Conservation (phyloP, 2,888 invertebrate genomes). For the Xylophagus ater region DNA sequence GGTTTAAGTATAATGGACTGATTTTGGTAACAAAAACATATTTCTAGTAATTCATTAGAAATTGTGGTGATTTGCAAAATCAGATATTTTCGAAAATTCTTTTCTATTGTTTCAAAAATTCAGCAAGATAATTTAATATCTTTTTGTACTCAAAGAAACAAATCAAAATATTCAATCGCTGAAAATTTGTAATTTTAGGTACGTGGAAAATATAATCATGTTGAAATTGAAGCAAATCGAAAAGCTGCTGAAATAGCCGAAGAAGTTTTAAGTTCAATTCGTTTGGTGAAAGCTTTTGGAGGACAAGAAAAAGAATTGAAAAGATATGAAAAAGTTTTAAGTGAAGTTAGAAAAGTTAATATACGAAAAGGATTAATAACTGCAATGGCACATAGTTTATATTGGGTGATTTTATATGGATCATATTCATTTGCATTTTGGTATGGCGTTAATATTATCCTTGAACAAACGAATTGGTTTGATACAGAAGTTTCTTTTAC, state of each 20-base stretch:
- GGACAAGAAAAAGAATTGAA: constrained; percentile 54
- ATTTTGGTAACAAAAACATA: too few species aligned
- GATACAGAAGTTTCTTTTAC: constrained; percentile 40
- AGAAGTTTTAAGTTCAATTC: constrained; percentile 54
- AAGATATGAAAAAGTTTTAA: constrained; percentile 49
- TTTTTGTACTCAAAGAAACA: too few species aligned
- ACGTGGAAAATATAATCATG: too few species aligned
- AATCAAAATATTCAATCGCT: too few species aligned
- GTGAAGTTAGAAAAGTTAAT: constrained; percentile 50
- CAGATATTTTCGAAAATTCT: too few species aligned
- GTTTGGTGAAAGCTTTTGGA: constrained; percentile 61
- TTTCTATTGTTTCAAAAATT: too few species aligned
- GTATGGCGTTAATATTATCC: constrained; percentile 60
- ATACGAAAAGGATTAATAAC: constrained; percentile 56
- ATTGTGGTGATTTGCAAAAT: too few species aligned
- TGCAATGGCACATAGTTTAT: constrained; percentile 51
- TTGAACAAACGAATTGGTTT: constrained; percentile 40
- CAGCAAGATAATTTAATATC: too few species aligned
- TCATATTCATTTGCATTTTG: constrained; percentile 73
- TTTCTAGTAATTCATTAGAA: too few species aligned
- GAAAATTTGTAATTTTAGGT: too few species aligned
- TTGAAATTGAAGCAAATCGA: constrained; percentile 55
- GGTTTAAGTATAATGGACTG: too few species aligned
- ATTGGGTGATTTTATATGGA: constrained; percentile 54
- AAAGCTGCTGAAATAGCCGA: constrained; percentile 60